Percentiles rank a stretch among this genome's conserved stretches.
These are phyloP conservation scores for Patella depressa DNA, from an alignment of 2,888 invertebrate genomes.

Conservation along the genomic window DNA sequence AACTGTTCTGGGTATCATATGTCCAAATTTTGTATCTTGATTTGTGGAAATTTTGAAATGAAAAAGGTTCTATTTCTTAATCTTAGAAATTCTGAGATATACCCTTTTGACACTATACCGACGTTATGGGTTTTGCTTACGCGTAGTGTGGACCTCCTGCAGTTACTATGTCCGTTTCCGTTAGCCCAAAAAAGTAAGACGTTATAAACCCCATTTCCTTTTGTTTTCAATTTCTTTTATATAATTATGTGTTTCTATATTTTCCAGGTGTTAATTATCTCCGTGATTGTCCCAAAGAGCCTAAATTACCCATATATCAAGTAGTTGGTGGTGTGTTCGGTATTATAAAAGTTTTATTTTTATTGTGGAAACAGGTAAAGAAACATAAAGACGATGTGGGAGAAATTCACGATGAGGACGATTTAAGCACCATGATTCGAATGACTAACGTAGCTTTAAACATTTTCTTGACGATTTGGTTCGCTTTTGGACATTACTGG, in stretches of 20 bases:
- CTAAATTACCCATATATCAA: constrained; percentile 85
- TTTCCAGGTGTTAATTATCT: constrained; percentile 84
- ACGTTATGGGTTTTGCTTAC: too few species aligned
- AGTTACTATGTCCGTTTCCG: too few species aligned
- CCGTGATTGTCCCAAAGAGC: constrained; percentile 84
- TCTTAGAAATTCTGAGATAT: too few species aligned
- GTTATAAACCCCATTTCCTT: too few species aligned
- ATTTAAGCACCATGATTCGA: constrained; percentile 75
- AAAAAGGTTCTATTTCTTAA: too few species aligned
- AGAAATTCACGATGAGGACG: constrained; percentile 55
- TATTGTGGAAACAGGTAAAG: constrained; percentile 80
- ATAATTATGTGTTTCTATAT: not conserved
- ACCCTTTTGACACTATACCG: too few species aligned
- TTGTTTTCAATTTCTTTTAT: not conserved
- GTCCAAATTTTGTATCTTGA: too few species aligned
- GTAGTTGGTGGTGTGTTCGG: constrained; percentile 86
- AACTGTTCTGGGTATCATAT: too few species aligned
- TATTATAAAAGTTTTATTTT: constrained; percentile 75
- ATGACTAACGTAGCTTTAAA: constrained; percentile 80
- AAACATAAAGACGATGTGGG: constrained; percentile 71
- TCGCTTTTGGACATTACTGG: constrained; percentile 85
- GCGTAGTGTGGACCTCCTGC: too few species aligned
- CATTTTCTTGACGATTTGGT: constrained; percentile 82
- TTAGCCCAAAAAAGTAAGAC: too few species aligned
- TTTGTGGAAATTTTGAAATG: too few species aligned